Evolutionary conservation across 2,888 invertebrate species (phyloP).

Genomic region (Nasonia oneida): DNA sequence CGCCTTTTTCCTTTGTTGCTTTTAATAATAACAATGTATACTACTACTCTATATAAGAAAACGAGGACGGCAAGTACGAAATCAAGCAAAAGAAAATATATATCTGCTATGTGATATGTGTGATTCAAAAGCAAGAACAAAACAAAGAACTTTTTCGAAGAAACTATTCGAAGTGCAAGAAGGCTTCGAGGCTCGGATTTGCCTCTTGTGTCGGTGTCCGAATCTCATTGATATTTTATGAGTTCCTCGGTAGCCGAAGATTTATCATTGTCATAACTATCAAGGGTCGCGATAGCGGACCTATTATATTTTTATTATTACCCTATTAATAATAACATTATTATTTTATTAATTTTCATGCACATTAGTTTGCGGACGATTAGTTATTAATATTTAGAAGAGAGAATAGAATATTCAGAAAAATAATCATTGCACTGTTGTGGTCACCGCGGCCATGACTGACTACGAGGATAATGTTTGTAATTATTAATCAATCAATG

Average conservation of each 20-base stretch:
- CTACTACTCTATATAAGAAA: slow-evolving; percentile 8
- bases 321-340: slow-evolving; percentile 60
- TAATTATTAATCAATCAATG: slow-evolving; percentile 57
- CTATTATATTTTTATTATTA: slow-evolving; percentile 54
- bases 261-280: slow-evolving; percentile 57
- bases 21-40: slow-evolving; percentile 41
- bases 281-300: no score
- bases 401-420: neutral
- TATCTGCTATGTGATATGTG: slow-evolving; percentile 61
- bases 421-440: slow-evolving; percentile 54
- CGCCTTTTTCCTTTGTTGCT: slow-evolving; percentile 45
- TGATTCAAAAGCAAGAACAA: slow-evolving; percentile 52
- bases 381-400: slow-evolving; percentile 46
- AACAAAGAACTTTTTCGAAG: slow-evolving; percentile 49
- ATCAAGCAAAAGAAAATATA: slow-evolving; percentile 27
- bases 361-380: slow-evolving; percentile 52
- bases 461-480: slow-evolving; percentile 48
- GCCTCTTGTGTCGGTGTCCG: slow-evolving; percentile 57
- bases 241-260: slow-evolving; percentile 58
- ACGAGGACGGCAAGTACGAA: slow-evolving; percentile 38
- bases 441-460: slow-evolving; percentile 33
- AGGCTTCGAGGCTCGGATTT: slow-evolving; percentile 42
- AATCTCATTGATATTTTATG: slow-evolving; percentile 62
- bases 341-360: slow-evolving; percentile 51
- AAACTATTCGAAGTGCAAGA: slow-evolving; percentile 44